phyloP scores from a whole-genome alignment of 2,888 invertebrate species.

The Gandaritis pyraliata region DNA sequence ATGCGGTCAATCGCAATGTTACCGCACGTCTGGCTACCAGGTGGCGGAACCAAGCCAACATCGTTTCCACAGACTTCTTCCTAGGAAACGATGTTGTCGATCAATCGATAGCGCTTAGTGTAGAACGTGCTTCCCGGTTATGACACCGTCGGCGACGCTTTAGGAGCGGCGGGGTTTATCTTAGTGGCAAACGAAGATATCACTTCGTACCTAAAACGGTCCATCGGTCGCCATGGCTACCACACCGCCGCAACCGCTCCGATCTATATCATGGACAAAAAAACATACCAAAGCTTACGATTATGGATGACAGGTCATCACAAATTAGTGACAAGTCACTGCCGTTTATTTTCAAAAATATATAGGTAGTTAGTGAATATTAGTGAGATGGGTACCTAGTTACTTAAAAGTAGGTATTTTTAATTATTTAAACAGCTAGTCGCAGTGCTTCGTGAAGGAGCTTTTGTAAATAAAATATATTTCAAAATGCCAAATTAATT shows the following conservation, averaged over 20 bases:
- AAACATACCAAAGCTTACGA: slow-evolving; percentile 20
- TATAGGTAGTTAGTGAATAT: slow-evolving; percentile 47
- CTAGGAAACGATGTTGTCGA: slow-evolving; percentile 89
- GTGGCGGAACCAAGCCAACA: slow-evolving; percentile 88
- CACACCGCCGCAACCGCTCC: slow-evolving; percentile 49
- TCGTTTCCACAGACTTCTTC: slow-evolving; percentile 90
- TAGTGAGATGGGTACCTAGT: slow-evolving; percentile 51
- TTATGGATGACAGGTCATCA: slow-evolving; percentile 18
- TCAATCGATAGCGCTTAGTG: slow-evolving; percentile 83
- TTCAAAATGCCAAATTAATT: slow-evolving; percentile 53
- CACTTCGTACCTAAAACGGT: slow-evolving; percentile 31
- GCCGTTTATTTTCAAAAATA: slow-evolving; percentile 37
- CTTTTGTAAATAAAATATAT: slow-evolving; percentile 46
- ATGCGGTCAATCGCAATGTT: slow-evolving; percentile 88
- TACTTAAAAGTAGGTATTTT: slow-evolving; percentile 43
- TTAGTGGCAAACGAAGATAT: slow-evolving; percentile 45
- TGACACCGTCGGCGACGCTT: slow-evolving; percentile 65
- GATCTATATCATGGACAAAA: slow-evolving; percentile 41
- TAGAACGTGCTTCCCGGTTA: slow-evolving; percentile 71
- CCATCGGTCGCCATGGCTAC: slow-evolving; percentile 64
- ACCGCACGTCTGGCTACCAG: slow-evolving; percentile 87
- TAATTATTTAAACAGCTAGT: slow-evolving; percentile 64
- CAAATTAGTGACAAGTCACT: slow-evolving; percentile 17
- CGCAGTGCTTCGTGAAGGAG: slow-evolving; percentile 54
- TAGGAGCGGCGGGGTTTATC: slow-evolving; percentile 65